phyloP scores from a whole-genome alignment of 64 coral and sea anemone species.

The Actinia tenebrosa region DNA sequence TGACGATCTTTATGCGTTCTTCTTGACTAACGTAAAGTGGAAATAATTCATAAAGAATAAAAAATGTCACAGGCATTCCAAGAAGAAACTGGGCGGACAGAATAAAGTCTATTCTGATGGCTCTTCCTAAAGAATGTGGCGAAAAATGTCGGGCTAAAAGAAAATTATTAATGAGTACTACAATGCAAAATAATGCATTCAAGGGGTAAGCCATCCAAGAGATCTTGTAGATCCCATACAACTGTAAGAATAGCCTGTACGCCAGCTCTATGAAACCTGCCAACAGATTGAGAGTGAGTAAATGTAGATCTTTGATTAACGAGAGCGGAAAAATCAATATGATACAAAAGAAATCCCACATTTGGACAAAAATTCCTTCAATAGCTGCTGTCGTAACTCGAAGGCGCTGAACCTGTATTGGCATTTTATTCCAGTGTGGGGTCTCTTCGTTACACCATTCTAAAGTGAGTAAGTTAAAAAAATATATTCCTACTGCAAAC shows the following conservation, averaged over 20 bases:
- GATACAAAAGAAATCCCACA: slow-evolving; percentile 41
- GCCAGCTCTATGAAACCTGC: slow-evolving; percentile 57
- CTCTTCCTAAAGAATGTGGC: slow-evolving; percentile 14
- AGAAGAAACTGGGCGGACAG: slow-evolving; percentile 52
- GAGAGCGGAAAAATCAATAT: slow-evolving; percentile 36
- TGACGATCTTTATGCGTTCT: slow-evolving; percentile 16
- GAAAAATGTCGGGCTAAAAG: slow-evolving; percentile 35
- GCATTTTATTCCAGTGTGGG: slow-evolving; percentile 38
- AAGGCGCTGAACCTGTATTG: slow-evolving; percentile 27
- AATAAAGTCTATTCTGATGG: slow-evolving; percentile 15
- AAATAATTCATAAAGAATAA: slow-evolving; percentile 43
- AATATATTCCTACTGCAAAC: slow-evolving; percentile 20
- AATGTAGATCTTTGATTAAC: slow-evolving; percentile 57
- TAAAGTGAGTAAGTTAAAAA: slow-evolving; percentile 51
- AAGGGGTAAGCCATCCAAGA: slow-evolving; percentile 58
- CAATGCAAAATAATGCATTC: slow-evolving; percentile 31
- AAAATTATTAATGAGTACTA: slow-evolving; percentile 55
- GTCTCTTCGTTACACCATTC: slow-evolving; percentile 47
- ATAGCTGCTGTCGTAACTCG: slow-evolving; percentile 33
- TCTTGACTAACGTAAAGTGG: slow-evolving; percentile 34
- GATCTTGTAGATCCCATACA: slow-evolving; percentile 50
- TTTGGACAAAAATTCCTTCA: slow-evolving; percentile 39
- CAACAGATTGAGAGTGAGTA: slow-evolving; percentile 51
- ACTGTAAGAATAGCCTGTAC: slow-evolving; percentile 51
- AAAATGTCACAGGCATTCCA: slow-evolving; percentile 36